Percentiles rank a stretch among this genome's conserved stretches.
phyloP scores from a whole-genome alignment of 2,888 invertebrate genomes.

The Pachymerium ferrugineum region DNA sequence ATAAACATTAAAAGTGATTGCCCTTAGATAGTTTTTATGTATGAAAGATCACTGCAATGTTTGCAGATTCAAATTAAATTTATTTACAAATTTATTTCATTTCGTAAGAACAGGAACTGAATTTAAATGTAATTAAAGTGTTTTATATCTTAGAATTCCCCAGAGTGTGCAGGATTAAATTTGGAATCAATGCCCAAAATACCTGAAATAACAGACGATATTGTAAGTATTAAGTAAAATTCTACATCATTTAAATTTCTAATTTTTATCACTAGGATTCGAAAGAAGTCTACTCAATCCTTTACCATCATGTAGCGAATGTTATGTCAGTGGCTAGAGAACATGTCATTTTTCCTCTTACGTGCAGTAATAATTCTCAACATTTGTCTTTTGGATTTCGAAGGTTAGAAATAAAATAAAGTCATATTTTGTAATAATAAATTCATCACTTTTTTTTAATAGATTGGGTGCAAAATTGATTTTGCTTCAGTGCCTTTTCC shows the following conservation, averaged over 20 bases:
- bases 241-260: not conserved
- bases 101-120: not conserved
- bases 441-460: not conserved
- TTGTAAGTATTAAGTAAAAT: not conserved
- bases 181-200: not conserved
- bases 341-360: not conserved
- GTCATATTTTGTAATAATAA: not conserved
- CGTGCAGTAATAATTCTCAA: not conserved
- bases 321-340: not conserved
- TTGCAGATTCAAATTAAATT: no score
- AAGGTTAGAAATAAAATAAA: not conserved
- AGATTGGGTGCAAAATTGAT: slow-evolving; percentile 3
- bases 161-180: not conserved
- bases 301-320: not conserved
- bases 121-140: not conserved
- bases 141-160: not conserved
- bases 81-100: no score
- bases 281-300: not conserved
- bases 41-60: no score
- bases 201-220: not conserved
- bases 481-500: not conserved
- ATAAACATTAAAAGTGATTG: no score
- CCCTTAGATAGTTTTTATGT: no score
- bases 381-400: not conserved
- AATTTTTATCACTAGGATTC: not conserved